Conservation (phyloP, 2,888 invertebrate genomes). For the Salpingus planirostris region DNA sequence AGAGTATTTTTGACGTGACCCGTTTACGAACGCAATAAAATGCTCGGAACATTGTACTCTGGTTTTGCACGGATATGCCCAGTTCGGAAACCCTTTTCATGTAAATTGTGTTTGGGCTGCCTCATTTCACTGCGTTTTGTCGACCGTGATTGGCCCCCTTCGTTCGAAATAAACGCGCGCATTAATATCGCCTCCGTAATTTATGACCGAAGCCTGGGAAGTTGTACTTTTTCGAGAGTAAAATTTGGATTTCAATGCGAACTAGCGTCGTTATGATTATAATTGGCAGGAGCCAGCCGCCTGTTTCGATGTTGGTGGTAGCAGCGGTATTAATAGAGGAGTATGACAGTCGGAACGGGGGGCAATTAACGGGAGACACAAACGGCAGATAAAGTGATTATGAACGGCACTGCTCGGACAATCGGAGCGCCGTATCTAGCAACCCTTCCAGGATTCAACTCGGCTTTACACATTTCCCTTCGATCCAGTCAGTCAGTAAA, state of each 20-base stretch:
- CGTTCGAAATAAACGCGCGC: slow-evolving; percentile 5
- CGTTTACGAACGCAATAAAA: slow-evolving; percentile 15
- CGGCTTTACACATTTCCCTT: too few relatives aligned
- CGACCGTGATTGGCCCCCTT: not conserved
- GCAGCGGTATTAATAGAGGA: slow-evolving; percentile 11
- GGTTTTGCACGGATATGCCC: slow-evolving; percentile 13
- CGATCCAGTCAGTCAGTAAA: too few relatives aligned
- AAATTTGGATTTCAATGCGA: too few relatives aligned
- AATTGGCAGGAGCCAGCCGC: slow-evolving; percentile 22
- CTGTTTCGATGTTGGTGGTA: slow-evolving; percentile 19
- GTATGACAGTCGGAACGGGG: slow-evolving; percentile 26
- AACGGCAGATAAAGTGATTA: slow-evolving; percentile 34
- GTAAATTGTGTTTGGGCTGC: slow-evolving; percentile 8
- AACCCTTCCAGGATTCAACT: too few relatives aligned
- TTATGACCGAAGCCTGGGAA: not conserved
- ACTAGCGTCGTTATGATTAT: slow-evolving; percentile 24
- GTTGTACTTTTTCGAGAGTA: too few relatives aligned
- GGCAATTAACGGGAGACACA: slow-evolving; percentile 32
- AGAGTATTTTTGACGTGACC: slow-evolving; percentile 13
- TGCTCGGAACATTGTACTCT: slow-evolving; percentile 9
- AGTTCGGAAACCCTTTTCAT: slow-evolving; percentile 18
- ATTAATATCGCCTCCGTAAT: slow-evolving; percentile 1
- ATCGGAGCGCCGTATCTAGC: slow-evolving; percentile 1
- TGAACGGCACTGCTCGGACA: slow-evolving; percentile 17
- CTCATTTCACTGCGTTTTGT: not conserved